Base-by-base conservation (phyloP, 2,888 invertebrate species). In the Andrena fulva region DNA sequence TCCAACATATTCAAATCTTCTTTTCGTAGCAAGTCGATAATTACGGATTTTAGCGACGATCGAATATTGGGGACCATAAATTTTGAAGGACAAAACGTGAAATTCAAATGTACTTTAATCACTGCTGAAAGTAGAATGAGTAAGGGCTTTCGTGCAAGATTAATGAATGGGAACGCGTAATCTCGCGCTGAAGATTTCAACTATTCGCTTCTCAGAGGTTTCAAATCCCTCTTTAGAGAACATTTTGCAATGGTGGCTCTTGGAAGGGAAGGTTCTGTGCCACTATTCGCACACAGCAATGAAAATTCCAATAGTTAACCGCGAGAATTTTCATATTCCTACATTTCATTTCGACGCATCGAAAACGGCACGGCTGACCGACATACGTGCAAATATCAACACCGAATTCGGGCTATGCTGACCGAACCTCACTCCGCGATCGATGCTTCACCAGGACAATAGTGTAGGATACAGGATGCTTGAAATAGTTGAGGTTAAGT, bases 401-500 rank as follows among this genome's bases (percentile, higher is more conserved):
- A n/a, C 56, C 54, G 42, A 73, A 60, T 60, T 52, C 31, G 64
- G 42, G 66, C 68, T 27, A 42, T 12, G 31, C 31, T 35, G 66
- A 67, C 66, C 78, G 50, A 78, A 68, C 24, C 71, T 35, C 71
- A 10, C 54, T 60, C 42, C 52, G 48, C 70, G 66, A 72, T 68
- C 79, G 52, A 71, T 60, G 70, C 33, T 66, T 16, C n/a, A 35
- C 16, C 54, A 42, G 50, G 64, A 80, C 74, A 75, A 75, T 54
- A 48, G 70, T 64, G 33, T 70, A 77, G 68, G 69, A 74, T 66
- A 72, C 77, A 74, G 77, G 72, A 85, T 82, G 67, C 85, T 80
- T 67, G 86, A 74, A 84, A 87, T 82, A 64, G 63, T 68, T 71
- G 74, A 85, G 87, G 84, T 85, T 87, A 84, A 87, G 85, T 84